Base-by-base conservation (phyloP, 2,888 invertebrate species). In the Dasysyrphus tricinctus region DNA sequence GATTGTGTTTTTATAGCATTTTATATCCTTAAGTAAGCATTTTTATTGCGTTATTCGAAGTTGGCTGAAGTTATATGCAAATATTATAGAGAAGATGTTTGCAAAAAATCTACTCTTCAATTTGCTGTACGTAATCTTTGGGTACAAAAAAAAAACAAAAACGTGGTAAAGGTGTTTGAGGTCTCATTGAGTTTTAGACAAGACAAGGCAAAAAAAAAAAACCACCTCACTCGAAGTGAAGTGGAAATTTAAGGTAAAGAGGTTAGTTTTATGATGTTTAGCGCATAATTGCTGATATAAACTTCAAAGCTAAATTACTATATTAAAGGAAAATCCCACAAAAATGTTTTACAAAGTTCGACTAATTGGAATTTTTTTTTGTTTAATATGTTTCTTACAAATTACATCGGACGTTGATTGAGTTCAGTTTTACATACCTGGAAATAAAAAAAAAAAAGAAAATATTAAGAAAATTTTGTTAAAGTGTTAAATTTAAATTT, bases 21-120 rank as follows among this genome's bases (percentile, higher is more conserved):
- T 67, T 32, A 42, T 76, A 73, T 85, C 76, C 76, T 77, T 67
- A 80, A 80, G 73, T 73, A 67, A 73, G 69, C 69, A 79, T 69
- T 74, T 83, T 83, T 83, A 83, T 83, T 74, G 69, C 24, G 3
- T 49, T 63, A 39, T 37, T 39, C 11, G 0, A 14, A 54, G 39
- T 32, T 67, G 59, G 69, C 37, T 69, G 14, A 16, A 42, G 59
- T 75, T 57, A 59, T 59, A 32, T 70, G 67, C 56, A 44, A 47
- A 54, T 54, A 70, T 70, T 54, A 44, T 56, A 63, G 69, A 56
- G 69, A 56, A 14, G 14, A 19, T 65, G 16, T 16, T 51, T 9
- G 11, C 19, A n/a, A 42, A 37, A 56, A 16, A 7, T 7, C 5
- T 32, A 2, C 32, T 7, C 32, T 32, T 32, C 7, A 32, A 24